A percentile compares a stretch with the other conserved stretches of the same genome.
These are phyloP conservation scores for Drosophila chauvacae DNA, from an alignment of 1,140 invertebrate genomes.

Conservation along the genomic window DNA sequence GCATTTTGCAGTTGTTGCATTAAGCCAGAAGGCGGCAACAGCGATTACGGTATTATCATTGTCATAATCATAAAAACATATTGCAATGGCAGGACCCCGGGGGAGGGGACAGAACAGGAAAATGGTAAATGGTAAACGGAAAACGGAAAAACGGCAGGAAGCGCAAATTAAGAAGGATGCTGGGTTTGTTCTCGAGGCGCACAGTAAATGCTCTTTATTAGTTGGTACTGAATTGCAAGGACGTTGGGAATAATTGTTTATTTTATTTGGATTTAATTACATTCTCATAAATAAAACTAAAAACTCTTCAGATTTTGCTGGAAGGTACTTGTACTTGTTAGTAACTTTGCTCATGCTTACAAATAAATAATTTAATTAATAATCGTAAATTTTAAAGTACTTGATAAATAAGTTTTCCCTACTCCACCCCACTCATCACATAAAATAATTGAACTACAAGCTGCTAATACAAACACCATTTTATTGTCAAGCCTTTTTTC, in stretches of 20 bases:
- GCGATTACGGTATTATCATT: slow-evolving; percentile 70
- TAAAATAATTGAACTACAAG: background rate
- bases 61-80: slow-evolving; percentile 77
- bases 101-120: slow-evolving; percentile 1
- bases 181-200: background rate
- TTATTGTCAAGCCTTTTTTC: slow-evolving; percentile 11
- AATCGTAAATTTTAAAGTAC: background rate
- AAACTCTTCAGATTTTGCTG: background rate
- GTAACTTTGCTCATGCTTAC: background rate
- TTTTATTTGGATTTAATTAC: accelerated
- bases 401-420: background rate
- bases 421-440: background rate
- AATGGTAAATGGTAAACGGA: background rate
- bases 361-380: background rate
- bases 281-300: background rate
- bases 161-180: slow-evolving; percentile 32
- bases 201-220: slow-evolving; percentile 7
- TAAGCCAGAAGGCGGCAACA: slow-evolving; percentile 55
- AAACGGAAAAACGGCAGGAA: slow-evolving; percentile 11
- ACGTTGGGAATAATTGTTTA: background rate
- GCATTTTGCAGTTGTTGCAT: slow-evolving; percentile 77
- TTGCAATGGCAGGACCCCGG: slow-evolving; percentile 14
- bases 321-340: too few species aligned
- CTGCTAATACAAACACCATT: background rate
- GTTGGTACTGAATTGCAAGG: background rate